Evolutionary conservation across 2,113 vertebrate genomes (phyloP).

Genomic region (Oncorhynchus keta): DNA sequence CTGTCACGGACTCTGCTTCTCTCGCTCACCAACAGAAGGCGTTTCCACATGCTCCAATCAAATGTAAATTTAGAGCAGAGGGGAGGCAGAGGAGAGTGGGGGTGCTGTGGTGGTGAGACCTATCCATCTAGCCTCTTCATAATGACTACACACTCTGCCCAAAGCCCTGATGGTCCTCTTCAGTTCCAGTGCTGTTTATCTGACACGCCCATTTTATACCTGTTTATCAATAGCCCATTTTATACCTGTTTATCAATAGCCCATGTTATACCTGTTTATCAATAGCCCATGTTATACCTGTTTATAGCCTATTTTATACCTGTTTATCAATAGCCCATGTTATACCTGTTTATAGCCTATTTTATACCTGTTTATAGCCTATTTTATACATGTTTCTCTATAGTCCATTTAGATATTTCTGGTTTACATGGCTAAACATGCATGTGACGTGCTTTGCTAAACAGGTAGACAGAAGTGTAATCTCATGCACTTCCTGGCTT

Average conservation of each 20-base stretch:
- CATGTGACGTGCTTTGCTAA: background rate
- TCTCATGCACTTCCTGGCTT: background rate
- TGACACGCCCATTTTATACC: background rate
- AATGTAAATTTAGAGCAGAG: background rate
- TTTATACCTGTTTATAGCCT: too few relatives aligned
- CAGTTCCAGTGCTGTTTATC: background rate
- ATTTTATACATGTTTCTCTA: background rate
- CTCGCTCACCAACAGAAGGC: constrained; percentile 50
- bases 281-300: too few relatives aligned
- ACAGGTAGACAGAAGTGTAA: background rate
- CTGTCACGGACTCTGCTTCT: constrained; percentile 43
- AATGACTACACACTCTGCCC: background rate
- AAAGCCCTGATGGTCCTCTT: background rate
- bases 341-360: too few relatives aligned
- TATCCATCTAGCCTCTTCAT: background rate
- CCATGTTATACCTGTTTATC: too few relatives aligned
- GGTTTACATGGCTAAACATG: background rate
- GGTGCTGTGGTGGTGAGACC: constrained; percentile 3
- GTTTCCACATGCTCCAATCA: constrained; percentile 21
- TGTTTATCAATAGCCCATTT: too few relatives aligned
- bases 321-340: too few relatives aligned
- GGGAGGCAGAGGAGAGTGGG: background rate
- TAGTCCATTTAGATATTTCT: background rate
- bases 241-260: too few relatives aligned
- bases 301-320: too few relatives aligned